Conservation (phyloP, 2,113 vertebrate genomes). For the Podiceps cristatus region DNA sequence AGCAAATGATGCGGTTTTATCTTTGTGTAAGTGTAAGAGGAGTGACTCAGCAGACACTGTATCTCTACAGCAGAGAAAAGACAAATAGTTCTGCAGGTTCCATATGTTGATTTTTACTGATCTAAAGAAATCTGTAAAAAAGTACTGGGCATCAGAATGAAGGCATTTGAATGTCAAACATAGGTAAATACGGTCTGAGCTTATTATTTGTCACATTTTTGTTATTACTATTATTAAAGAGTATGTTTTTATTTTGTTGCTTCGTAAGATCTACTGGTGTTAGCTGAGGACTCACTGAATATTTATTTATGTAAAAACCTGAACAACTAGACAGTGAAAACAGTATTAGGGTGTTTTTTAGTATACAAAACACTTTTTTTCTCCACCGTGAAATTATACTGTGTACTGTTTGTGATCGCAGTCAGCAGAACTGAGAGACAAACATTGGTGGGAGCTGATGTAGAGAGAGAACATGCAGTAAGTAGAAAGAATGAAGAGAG, state of each 20-base stretch:
- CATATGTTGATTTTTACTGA: neutral
- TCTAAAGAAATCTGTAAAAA: neutral
- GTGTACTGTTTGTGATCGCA: neutral
- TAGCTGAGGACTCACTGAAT: neutral
- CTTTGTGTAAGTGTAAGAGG: neutral
- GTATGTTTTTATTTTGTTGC: neutral
- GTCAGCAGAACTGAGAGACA: slow-evolving; percentile 22
- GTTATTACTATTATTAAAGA: neutral
- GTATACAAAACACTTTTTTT: neutral
- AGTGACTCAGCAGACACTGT: slow-evolving; percentile 16
- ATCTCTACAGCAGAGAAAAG: neutral
- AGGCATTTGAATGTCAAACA: neutral
- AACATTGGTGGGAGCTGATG: slow-evolving; percentile 15
- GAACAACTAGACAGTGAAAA: neutral
- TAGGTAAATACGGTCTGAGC: neutral
- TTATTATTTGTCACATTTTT: neutral
- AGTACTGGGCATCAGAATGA: neutral
- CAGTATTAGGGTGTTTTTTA: neutral
- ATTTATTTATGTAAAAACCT: slow-evolving; percentile 19
- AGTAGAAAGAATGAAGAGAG: neutral
- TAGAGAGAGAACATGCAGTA: neutral
- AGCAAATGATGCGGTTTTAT: neutral
- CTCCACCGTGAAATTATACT: neutral
- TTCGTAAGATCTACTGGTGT: neutral
- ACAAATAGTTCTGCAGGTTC: neutral